Base-by-base conservation (phyloP, 1,140 invertebrate genomes). In the Lepidurus couesii region DNA sequence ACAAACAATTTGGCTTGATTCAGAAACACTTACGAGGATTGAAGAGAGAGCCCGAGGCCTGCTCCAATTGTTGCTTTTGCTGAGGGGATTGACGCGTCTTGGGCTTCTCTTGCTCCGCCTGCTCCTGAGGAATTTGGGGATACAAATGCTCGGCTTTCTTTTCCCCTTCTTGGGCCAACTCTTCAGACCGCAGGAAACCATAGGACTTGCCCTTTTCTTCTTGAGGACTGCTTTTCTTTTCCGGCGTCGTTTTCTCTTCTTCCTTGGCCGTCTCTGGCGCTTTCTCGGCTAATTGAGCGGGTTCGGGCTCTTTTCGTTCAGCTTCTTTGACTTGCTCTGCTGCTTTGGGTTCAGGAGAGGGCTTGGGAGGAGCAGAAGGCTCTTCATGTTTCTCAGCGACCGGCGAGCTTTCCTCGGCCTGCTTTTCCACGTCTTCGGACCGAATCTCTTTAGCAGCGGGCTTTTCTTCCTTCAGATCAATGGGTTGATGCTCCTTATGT, bases 151-250 rank as follows among this genome's bases (percentile, higher is more conserved):
- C 53, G 8, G 16, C 53, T 65, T 65, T 65, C 53, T 65, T 65
- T 21, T 65, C 53, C 1, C 4, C 5, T 65, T 65, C 53, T 65
- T 65, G 16, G 13, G 9, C 5, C 13, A 65, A 65, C 0, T 65
- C 53, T 16, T 65, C 53, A 7, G 53, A 13, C 53, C 53, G 53
- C 53, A 65, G 13, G 8, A 65, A 21, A 65, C 8, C 53, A 7
- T 65, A 65, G 21, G 13, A 1, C 13, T 65, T 65, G 6, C 13
- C 53, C 3, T 65, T 0, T 13, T 65, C 53, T 65, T 65, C 53
- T 65, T 65, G 53, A 21, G 53, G 53, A 65, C 53, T 65, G 53
- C 16, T 21, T 65, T 65, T 65, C 53, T 65, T 65, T 65, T 65
- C 53, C 1, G 53, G 53, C 13, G 16, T 13, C 16, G 53, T 65